A percentile compares a stretch with the other conserved stretches of the same genome.
Evolutionary conservation across 2,888 invertebrate genomes (phyloP).

Genomic region (Lithosia quadra): DNA sequence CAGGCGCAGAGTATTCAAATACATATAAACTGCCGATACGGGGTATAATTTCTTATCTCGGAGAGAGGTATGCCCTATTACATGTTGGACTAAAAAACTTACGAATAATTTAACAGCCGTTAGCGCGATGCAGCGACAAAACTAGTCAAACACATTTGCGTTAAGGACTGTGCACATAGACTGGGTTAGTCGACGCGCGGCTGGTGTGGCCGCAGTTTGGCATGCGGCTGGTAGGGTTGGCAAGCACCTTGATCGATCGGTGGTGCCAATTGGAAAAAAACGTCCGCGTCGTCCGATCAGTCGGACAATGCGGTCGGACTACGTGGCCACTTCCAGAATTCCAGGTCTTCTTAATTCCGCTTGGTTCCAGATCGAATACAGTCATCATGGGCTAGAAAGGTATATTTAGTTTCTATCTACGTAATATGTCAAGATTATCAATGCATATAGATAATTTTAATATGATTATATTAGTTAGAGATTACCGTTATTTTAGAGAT

Average conservation of each 20-base stretch:
- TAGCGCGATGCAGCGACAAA: constrained; percentile 46
- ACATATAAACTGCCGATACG: background rate
- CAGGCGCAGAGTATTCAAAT: too few relatives aligned
- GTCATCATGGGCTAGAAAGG: too few relatives aligned
- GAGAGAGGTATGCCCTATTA: constrained; percentile 42
- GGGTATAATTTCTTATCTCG: constrained; percentile 13
- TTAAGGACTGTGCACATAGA: constrained; percentile 52
- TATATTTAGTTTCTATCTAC: too few relatives aligned
- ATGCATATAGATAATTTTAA: too few relatives aligned
- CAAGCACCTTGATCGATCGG: background rate
- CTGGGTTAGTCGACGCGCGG: constrained; percentile 39
- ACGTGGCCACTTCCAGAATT: too few relatives aligned
- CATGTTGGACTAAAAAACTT: constrained; percentile 39
- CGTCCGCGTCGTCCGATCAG: too few relatives aligned
- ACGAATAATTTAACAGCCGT: constrained; percentile 53
- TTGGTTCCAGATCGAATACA: background rate
- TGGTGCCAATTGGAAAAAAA: too few relatives aligned
- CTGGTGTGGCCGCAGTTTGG: constrained; percentile 33
- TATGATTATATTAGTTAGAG: too few relatives aligned
- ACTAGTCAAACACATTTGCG: constrained; percentile 50
- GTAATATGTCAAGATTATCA: too few relatives aligned
- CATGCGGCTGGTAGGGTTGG: constrained; percentile 41
- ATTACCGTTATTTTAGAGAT: too few relatives aligned
- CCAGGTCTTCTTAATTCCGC: too few relatives aligned
- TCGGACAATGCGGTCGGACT: too few relatives aligned